Evolutionary conservation across 2,888 invertebrate species (phyloP).

Genomic region (Drosophila nigritarsus): DNA sequence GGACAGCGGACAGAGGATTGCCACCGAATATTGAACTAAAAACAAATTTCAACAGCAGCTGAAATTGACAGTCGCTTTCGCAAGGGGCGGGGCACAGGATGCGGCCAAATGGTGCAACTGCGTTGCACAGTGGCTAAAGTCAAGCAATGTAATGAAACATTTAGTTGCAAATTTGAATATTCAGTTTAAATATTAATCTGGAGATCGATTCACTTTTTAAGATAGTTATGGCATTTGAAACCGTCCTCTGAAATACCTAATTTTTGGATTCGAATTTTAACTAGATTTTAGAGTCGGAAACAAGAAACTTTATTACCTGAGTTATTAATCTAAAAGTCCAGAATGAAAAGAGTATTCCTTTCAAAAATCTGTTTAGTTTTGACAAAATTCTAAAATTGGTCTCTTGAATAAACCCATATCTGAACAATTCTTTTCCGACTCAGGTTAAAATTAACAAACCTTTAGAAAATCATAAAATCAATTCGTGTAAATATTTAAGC

Average conservation of each 20-base stretch:
- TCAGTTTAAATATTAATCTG: no score
- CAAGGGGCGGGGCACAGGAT: constrained; percentile 30
- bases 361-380: background rate
- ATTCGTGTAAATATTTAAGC: background rate
- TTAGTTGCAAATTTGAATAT: background rate
- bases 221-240: no score
- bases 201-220: no score
- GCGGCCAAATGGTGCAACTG: constrained; percentile 33
- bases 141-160: background rate
- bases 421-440: background rate
- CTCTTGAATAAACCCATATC: background rate
- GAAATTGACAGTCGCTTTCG: constrained; percentile 70
- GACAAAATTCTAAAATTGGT: background rate
- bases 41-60: constrained; percentile 73
- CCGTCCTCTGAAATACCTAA: no score
- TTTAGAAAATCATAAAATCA: background rate
- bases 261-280: no score
- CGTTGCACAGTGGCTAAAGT: constrained; percentile 34
- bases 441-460: background rate
- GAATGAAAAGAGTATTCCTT: no score
- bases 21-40: constrained; percentile 69
- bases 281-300: no score
- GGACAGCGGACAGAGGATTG: constrained; percentile 38
- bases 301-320: no score
- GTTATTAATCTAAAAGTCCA: no score